Evolutionary conservation across 2,888 invertebrate genomes (phyloP).

Genomic region (Rutpela maculata): DNA sequence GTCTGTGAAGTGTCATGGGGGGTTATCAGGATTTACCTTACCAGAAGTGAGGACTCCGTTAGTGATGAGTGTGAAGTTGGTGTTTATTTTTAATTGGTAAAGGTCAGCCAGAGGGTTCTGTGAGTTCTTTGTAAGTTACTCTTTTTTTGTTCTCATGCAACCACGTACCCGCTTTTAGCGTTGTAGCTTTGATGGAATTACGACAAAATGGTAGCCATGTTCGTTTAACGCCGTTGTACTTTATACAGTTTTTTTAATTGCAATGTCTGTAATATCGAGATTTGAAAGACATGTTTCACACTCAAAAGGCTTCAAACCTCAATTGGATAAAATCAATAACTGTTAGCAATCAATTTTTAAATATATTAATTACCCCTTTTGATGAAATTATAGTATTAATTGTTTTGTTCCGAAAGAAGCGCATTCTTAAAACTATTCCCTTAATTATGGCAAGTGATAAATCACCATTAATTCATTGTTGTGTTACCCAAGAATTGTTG

Average conservation of each 20-base stretch:
- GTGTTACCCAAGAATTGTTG: background rate
- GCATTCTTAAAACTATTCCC: background rate
- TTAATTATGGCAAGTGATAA: background rate
- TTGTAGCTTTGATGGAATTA: background rate
- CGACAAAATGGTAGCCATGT: conserved; percentile 32
- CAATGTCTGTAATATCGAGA: no score
- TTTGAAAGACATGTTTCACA: no score
- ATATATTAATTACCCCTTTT: no score
- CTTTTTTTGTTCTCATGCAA: background rate
- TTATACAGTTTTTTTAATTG: no score
- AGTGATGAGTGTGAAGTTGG: conserved; percentile 39
- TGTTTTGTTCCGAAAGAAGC: background rate
- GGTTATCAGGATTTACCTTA: background rate
- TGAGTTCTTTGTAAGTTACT: conserved; percentile 32
- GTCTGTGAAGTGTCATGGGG: conserved; percentile 30
- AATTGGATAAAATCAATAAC: no score
- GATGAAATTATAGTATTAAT: no score
- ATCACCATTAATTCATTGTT: background rate
- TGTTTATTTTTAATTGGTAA: conserved; percentile 16
- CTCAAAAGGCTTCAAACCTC: no score
- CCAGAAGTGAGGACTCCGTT: conserved; percentile 29
- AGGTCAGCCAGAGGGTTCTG: conserved; percentile 25
- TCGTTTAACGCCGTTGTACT: conserved; percentile 5
- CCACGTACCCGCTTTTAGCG: background rate
- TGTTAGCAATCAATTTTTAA: no score